phyloP scores from a whole-genome alignment of 2,113 vertebrate genomes.

The Miniopterus natalensis region DNA sequence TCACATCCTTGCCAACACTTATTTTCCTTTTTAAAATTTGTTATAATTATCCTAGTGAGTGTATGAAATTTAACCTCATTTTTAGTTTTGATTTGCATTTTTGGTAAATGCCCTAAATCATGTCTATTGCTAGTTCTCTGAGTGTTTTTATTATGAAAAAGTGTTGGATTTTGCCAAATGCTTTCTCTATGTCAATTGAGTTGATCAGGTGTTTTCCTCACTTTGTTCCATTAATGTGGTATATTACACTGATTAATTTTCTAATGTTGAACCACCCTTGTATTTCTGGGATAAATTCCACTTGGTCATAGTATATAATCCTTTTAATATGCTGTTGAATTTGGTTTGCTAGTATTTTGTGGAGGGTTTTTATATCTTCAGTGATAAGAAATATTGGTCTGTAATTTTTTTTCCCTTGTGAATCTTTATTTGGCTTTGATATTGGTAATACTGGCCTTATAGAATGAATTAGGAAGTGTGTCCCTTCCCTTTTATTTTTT shows the following conservation, averaged over 20 bases:
- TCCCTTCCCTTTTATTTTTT: background rate
- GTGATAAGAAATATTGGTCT: background rate
- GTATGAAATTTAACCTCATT: background rate
- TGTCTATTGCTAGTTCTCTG: background rate
- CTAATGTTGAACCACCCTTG: background rate
- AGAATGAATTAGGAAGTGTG: background rate
- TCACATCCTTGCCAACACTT: background rate
- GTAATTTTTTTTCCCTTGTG: background rate
- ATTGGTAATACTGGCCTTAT: background rate
- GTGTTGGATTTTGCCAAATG: background rate
- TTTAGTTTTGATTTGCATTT: background rate
- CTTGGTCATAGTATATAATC: background rate
- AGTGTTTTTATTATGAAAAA: background rate
- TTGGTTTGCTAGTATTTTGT: slow-evolving; percentile 37
- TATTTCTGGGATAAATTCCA: background rate
- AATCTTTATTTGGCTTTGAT: background rate
- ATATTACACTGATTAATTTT: background rate
- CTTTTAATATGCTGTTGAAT: background rate
- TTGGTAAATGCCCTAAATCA: background rate
- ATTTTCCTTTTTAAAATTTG: background rate
- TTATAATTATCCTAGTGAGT: background rate
- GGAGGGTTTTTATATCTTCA: background rate
- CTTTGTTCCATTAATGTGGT: background rate
- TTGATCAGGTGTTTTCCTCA: background rate
- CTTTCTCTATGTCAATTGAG: background rate